A percentile compares a stretch with the other conserved stretches of the same genome.
These are phyloP conservation scores for Capreolus pygargus DNA, from an alignment of 2,113 vertebrate species.

Conservation along the genomic window DNA sequence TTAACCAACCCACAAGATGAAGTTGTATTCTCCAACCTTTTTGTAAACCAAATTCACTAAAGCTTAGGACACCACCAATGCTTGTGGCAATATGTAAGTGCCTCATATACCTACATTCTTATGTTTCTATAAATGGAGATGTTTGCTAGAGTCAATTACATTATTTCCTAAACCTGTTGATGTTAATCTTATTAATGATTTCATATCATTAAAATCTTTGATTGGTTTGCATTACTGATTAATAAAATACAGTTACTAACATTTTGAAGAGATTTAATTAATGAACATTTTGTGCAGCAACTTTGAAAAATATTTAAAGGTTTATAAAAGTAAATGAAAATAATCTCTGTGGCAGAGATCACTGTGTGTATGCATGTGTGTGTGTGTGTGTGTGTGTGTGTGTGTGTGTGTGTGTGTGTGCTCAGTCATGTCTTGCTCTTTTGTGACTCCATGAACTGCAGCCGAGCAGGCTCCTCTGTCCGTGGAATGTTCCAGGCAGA, in stretches of 20 bases:
- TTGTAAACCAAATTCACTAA: neutral
- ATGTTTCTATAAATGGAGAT: neutral
- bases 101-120: neutral
- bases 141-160: neutral
- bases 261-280: neutral
- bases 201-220: neutral
- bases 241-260: neutral
- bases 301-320: neutral
- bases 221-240: neutral
- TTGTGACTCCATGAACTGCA: neutral
- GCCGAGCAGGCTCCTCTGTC: neutral
- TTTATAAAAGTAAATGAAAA: neutral
- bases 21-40: neutral
- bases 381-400: too few species aligned
- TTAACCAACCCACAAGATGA: neutral
- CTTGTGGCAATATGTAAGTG: neutral
- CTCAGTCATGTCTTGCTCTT: neutral
- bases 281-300: neutral
- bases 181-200: neutral
- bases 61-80: neutral
- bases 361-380: too few species aligned
- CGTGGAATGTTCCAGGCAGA: neutral
- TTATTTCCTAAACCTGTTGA: neutral
- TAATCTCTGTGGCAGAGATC: neutral
- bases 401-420: accelerated